phyloP scores from a whole-genome alignment of 2,888 invertebrate genomes.

The Stegana nigrithorax region DNA sequence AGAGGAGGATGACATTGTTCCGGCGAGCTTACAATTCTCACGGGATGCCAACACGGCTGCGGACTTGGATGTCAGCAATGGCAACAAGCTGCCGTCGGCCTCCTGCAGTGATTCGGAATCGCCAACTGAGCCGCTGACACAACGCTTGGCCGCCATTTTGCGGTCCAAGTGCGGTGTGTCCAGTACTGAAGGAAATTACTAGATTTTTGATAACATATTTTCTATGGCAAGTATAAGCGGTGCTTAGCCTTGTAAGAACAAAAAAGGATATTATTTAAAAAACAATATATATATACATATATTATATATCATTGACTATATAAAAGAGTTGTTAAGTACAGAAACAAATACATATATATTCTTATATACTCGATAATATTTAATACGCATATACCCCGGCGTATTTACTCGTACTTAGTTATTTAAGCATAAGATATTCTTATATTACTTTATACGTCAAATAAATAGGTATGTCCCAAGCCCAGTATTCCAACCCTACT shows the following conservation, averaged over 20 bases:
- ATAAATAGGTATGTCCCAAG: no score
- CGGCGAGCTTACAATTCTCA: conserved; percentile 57
- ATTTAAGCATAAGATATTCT: no score
- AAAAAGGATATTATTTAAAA: conserved; percentile 16
- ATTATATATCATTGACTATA: not conserved
- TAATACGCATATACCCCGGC: not conserved
- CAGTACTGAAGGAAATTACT: conserved; percentile 32
- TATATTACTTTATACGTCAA: no score
- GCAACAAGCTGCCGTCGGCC: conserved; percentile 65
- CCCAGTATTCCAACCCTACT: no score
- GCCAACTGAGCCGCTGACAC: conserved; percentile 67
- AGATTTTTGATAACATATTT: conserved; percentile 10
- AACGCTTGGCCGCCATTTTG: conserved; percentile 67
- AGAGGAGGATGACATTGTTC: conserved; percentile 67
- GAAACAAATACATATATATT: not conserved
- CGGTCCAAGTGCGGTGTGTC: conserved; percentile 67
- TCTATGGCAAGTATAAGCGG: not conserved
- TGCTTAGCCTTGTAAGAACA: not conserved
- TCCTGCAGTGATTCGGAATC: conserved; percentile 69
- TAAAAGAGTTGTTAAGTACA: not conserved
- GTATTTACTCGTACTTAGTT: not conserved
- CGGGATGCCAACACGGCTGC: conserved; percentile 50
- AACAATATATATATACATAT: conserved; percentile 28
- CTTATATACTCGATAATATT: not conserved
- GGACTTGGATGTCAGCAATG: conserved; percentile 67